Evolutionary conservation across 1,140 invertebrate genomes (phyloP).

Genomic region (Hypsibius dujardini): DNA sequence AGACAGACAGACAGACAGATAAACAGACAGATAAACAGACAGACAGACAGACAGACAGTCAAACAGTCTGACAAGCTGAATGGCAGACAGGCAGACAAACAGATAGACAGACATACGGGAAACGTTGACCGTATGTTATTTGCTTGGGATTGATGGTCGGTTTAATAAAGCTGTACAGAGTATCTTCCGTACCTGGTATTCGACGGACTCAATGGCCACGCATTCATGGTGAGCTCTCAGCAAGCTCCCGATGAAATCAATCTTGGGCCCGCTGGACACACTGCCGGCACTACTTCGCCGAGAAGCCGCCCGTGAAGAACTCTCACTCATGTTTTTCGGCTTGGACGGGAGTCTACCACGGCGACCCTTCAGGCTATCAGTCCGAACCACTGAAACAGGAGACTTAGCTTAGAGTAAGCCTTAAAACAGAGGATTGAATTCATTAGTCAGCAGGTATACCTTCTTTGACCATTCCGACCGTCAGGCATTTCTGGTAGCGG

Average conservation of each 20-base stretch:
- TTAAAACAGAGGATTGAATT: background rate
- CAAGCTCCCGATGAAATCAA: conserved; percentile 66
- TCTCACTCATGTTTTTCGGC: conserved; percentile 49
- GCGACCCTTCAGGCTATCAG: conserved; percentile 85
- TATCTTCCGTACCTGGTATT: background rate
- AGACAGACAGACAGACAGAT: too few relatives aligned
- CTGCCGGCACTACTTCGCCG: background rate
- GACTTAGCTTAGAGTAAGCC: background rate
- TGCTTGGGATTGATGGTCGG: too few relatives aligned
- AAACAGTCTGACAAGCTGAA: too few relatives aligned
- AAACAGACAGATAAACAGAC: too few relatives aligned
- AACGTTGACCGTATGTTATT: too few relatives aligned
- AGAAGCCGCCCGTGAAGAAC: conserved; percentile 60
- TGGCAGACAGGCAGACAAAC: too few relatives aligned
- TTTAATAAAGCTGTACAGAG: too few relatives aligned
- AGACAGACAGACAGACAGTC: too few relatives aligned
- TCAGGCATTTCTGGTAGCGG: conserved; percentile 91
- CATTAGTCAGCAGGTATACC: conserved; percentile 29
- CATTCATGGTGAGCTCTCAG: conserved; percentile 86
- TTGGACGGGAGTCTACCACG: conserved; percentile 88
- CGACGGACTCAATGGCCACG: conserved; percentile 44
- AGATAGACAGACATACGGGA: too few relatives aligned
- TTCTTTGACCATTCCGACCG: conserved; percentile 97
- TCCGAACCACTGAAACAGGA: conserved; percentile 54
- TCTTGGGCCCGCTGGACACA: background rate